Evolutionary conservation across 2,888 invertebrate genomes (phyloP).

Genomic region (Rosalia funebris): DNA sequence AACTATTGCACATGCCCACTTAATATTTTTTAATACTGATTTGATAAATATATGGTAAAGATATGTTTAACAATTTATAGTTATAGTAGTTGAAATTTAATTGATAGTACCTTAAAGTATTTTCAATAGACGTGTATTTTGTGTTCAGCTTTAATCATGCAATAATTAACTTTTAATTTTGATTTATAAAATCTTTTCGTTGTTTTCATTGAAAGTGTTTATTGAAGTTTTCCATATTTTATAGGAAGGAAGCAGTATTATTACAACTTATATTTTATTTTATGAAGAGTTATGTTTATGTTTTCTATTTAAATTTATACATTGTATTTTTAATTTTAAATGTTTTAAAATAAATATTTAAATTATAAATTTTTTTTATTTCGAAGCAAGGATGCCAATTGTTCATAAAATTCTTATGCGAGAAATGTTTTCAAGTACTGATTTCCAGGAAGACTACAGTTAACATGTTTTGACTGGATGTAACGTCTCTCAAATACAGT

Average conservation of each 20-base stretch:
- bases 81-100: no score
- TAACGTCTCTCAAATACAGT: no score
- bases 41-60: no score
- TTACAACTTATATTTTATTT: neutral
- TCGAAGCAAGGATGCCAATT: no score
- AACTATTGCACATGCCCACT: no score
- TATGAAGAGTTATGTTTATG: conserved; percentile 2
- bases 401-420: no score
- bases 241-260: neutral
- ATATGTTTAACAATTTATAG: no score
- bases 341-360: conserved; percentile 11
- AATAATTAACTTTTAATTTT: neutral
- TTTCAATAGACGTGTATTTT: neutral
- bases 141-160: neutral
- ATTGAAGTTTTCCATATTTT: neutral
- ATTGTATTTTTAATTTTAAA: neutral
- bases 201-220: neutral
- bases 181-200: neutral
- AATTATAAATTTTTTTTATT: neutral
- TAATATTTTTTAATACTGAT: no score
- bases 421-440: no score
- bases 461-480: no score
- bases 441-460: no score
- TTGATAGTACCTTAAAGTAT: no score
- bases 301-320: neutral